A percentile compares a stretch with the other conserved stretches of the same genome.
Conservation (phyloP, 2,113 vertebrate species). For the Petaurus breviceps region DNA sequence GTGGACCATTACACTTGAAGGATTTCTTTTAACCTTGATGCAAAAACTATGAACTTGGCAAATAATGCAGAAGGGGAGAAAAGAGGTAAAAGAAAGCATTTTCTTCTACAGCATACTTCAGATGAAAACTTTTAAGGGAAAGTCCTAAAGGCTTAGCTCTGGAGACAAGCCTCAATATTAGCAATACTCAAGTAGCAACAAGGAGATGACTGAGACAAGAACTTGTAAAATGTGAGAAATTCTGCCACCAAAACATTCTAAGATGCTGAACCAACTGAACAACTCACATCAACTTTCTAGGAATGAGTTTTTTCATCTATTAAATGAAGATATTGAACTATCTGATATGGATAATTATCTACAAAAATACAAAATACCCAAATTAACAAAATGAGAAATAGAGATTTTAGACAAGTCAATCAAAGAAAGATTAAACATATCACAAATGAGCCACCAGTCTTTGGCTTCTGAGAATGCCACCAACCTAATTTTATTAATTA, state of each 20-base stretch:
- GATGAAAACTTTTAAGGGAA: background rate
- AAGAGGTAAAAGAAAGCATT: background rate
- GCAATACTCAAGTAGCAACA: background rate
- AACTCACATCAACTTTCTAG: background rate
- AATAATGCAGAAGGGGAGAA: background rate
- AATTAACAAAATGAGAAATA: background rate
- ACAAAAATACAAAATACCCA: background rate
- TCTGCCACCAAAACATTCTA: background rate
- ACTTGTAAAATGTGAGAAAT: background rate
- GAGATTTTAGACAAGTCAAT: background rate
- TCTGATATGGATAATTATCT: background rate
- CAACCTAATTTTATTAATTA: background rate
- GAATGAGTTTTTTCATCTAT: slow-evolving; percentile 12
- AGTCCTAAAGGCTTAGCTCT: background rate
- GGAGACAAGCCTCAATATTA: background rate
- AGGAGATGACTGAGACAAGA: background rate
- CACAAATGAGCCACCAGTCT: background rate
- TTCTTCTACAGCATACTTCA: background rate
- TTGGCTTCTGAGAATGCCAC: background rate
- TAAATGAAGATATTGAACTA: background rate
- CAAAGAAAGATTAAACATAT: background rate
- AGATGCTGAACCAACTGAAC: background rate
- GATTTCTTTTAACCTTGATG: background rate
- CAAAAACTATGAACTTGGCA: background rate
- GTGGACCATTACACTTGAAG: background rate